A percentile compares a stretch with the other conserved stretches of the same genome.
These are phyloP conservation scores for Clarias macrocephalus DNA, from an alignment of 2,113 vertebrate species.

Conservation along the genomic window DNA sequence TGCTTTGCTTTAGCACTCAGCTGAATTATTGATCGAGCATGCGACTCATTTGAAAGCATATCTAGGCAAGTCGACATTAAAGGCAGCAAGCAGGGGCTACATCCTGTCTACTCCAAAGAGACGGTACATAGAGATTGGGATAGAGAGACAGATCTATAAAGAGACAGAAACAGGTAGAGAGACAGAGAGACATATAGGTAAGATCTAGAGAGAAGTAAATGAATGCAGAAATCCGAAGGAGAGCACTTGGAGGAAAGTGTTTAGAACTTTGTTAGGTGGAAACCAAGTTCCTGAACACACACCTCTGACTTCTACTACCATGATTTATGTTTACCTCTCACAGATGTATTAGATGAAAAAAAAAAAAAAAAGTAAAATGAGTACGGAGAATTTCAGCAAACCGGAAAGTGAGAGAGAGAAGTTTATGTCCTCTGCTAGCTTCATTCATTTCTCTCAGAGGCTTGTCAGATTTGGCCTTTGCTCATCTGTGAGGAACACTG, in stretches of 20 bases:
- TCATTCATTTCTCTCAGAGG: conserved; percentile 27
- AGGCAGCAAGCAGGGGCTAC: conserved; percentile 78
- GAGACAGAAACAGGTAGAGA: too few relatives aligned
- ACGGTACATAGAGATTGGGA: background rate
- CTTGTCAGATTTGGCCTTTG: conserved; percentile 11
- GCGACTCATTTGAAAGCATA: conserved; percentile 79
- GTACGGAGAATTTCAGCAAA: background rate
- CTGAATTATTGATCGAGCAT: conserved; percentile 44
- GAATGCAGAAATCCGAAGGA: background rate
- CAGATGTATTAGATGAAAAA: background rate
- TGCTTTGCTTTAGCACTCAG: conserved; percentile 70
- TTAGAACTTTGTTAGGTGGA: conserved; percentile 34
- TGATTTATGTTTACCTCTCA: conserved; percentile 8
- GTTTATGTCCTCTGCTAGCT: background rate
- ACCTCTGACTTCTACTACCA: conserved; percentile 28
- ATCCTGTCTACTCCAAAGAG: conserved; percentile 49
- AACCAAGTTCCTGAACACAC: conserved; percentile 30
- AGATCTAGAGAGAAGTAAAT: background rate
- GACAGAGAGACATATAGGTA: too few relatives aligned
- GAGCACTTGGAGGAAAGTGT: conserved; percentile 35
- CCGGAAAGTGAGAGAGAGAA: too few relatives aligned
- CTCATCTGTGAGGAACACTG: too few relatives aligned
- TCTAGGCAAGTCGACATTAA: conserved; percentile 76
- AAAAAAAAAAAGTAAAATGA: background rate
- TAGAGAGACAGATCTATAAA: too few relatives aligned